Evolutionary conservation across 1,140 invertebrate genomes (phyloP).

Genomic region (Drosophila fuyamai): DNA sequence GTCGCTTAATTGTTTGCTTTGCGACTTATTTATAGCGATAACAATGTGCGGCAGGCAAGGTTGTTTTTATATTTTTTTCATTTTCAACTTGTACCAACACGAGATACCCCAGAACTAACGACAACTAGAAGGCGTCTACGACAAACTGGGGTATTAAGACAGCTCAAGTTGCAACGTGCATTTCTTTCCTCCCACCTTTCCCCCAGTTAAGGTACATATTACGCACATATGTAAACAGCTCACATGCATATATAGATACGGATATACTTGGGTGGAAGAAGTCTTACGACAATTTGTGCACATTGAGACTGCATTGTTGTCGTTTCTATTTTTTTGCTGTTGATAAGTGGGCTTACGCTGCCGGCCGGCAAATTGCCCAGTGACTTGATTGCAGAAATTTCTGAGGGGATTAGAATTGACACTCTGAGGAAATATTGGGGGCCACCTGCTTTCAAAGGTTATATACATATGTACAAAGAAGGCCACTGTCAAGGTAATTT

Average conservation of each 20-base stretch:
- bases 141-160: conserved; percentile 17
- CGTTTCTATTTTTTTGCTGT: background rate
- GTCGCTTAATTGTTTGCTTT: conserved; percentile 46
- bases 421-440: background rate
- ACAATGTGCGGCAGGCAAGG: conserved; percentile 29
- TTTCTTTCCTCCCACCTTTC: conserved; percentile 1
- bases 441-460: background rate
- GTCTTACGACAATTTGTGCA: conserved; percentile 24
- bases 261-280: background rate
- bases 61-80: conserved; percentile 16
- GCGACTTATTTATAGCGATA: conserved; percentile 43
- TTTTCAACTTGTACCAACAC: conserved; percentile 36
- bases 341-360: conserved; percentile 20
- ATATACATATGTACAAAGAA: background rate
- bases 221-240: conserved; percentile 7
- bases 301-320: conserved; percentile 19
- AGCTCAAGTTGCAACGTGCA: conserved; percentile 37
- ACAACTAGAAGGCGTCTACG: conserved; percentile 8
- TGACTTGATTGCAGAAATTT: conserved; percentile 4
- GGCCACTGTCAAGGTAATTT: conserved; percentile 1
- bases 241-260: background rate
- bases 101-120: conserved; percentile 21
- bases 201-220: conserved; percentile 11
- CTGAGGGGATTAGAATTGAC: conserved; percentile 1
- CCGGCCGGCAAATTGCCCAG: conserved; percentile 37